phyloP scores from a whole-genome alignment of 2,888 invertebrate species.

The Sepiola atlantica region DNA sequence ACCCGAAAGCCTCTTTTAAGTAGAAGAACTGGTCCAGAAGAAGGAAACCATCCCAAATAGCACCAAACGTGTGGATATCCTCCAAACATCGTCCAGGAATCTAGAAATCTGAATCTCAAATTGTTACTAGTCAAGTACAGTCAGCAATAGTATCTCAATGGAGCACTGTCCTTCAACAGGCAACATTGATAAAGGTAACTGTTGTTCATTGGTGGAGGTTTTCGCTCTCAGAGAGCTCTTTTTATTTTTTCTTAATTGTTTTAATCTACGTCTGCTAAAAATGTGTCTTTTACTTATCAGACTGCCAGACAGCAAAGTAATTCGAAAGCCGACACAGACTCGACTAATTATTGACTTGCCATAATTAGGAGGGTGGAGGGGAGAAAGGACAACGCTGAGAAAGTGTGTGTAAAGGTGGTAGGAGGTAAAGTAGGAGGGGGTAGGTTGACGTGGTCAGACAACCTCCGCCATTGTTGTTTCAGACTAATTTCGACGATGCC shows the following conservation, averaged over 20 bases:
- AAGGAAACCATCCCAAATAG: too few species aligned
- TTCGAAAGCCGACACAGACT: neutral
- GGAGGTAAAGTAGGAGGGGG: neutral
- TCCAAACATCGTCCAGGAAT: too few species aligned
- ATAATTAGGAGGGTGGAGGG: neutral
- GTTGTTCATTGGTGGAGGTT: too few species aligned
- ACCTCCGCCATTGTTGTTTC: neutral
- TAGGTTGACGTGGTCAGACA: neutral
- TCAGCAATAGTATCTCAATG: too few species aligned
- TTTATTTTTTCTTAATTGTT: neutral
- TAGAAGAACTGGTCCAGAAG: too few species aligned
- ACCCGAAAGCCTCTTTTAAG: too few species aligned
- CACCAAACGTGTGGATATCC: too few species aligned
- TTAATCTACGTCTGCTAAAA: neutral
- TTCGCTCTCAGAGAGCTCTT: neutral
- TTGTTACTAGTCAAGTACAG: too few species aligned
- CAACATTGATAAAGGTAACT: too few species aligned
- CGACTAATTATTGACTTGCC: constrained; percentile 32
- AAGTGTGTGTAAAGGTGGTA: neutral
- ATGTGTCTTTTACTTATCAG: constrained; percentile 9
- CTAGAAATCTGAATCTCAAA: too few species aligned
- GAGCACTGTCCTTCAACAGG: too few species aligned
- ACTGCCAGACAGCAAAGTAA: neutral
- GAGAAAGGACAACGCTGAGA: neutral
- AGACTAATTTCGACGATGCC: constrained; percentile 1